Conservation (phyloP, 2,888 invertebrate genomes). For the Sclerodermus sp. region DNA sequence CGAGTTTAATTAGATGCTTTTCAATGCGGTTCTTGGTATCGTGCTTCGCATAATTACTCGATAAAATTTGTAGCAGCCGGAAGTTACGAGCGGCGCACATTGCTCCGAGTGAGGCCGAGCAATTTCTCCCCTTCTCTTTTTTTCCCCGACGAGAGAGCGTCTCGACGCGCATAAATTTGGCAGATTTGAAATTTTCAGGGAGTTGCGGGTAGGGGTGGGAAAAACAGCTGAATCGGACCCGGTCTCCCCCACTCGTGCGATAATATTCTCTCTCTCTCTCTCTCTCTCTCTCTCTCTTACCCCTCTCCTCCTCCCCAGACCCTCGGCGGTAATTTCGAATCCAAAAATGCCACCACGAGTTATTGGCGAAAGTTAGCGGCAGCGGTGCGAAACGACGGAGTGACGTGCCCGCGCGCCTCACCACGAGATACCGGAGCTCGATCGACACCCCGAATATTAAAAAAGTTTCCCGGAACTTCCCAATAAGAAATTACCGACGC, state of each 20-base stretch:
- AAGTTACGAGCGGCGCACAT: not conserved
- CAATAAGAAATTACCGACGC: slow-evolving; percentile 1
- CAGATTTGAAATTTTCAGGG: too few relatives aligned
- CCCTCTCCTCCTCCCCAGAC: not conserved
- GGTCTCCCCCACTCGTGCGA: not conserved
- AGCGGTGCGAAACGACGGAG: slow-evolving; percentile 6
- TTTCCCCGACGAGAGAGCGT: not conserved
- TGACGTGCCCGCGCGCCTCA: slow-evolving; percentile 9
- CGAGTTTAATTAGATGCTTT: too few relatives aligned
- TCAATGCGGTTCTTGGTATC: too few relatives aligned
- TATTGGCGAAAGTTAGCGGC: slow-evolving; percentile 11
- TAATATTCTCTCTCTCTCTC: not conserved
- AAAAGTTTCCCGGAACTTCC: slow-evolving; percentile 3
- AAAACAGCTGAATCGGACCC: too few relatives aligned
- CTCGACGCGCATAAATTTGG: too few relatives aligned
- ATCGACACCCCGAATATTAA: slow-evolving; percentile 11
- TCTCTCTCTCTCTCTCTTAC: not conserved
- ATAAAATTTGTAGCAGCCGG: too few relatives aligned
- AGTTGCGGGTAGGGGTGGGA: too few relatives aligned
- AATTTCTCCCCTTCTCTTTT: not conserved
- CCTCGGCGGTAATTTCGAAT: not conserved
- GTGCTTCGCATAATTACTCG: too few relatives aligned
- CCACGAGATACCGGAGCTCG: slow-evolving; percentile 13
- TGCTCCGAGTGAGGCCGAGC: slow-evolving; percentile 1
- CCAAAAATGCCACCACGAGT: too few relatives aligned